Conservation (phyloP, 1,140 invertebrate genomes). For the Eupeodes corollae region DNA sequence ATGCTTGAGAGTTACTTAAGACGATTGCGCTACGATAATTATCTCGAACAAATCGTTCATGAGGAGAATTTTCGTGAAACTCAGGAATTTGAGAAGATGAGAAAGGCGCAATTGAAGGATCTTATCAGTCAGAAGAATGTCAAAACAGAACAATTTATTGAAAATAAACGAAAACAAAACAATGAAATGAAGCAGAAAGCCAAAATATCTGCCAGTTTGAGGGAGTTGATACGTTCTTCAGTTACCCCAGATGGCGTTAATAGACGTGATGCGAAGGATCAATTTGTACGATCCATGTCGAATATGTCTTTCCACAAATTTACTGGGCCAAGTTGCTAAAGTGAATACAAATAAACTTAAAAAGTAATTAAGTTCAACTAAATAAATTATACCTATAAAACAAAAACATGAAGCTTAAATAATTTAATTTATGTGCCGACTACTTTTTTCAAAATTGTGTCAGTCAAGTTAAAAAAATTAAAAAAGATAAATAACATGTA, state of each 20-base stretch:
- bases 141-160: conserved; percentile 25
- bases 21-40: conserved; percentile 30
- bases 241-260: conserved; percentile 22
- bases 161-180: conserved; percentile 19
- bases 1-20: conserved; percentile 22
- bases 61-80: conserved; percentile 33
- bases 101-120: conserved; percentile 21
- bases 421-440: too few species aligned
- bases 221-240: conserved; percentile 30
- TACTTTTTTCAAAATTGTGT: too few species aligned
- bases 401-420: too few species aligned
- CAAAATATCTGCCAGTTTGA: conserved; percentile 31
- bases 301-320: background rate
- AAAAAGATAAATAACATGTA: too few species aligned
- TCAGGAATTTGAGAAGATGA: conserved; percentile 18
- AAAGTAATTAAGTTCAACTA: too few species aligned
- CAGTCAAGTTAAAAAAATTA: too few species aligned
- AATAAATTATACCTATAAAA: too few species aligned
- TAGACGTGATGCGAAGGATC: background rate
- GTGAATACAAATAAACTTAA: too few species aligned
- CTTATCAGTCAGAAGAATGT: conserved; percentile 23
- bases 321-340: too few species aligned
- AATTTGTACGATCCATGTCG: background rate
- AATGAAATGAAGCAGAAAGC: conserved; percentile 25
- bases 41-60: conserved; percentile 29